Conservation (phyloP, 92 coral and sea anemone species). For the Ricordea florida region DNA sequence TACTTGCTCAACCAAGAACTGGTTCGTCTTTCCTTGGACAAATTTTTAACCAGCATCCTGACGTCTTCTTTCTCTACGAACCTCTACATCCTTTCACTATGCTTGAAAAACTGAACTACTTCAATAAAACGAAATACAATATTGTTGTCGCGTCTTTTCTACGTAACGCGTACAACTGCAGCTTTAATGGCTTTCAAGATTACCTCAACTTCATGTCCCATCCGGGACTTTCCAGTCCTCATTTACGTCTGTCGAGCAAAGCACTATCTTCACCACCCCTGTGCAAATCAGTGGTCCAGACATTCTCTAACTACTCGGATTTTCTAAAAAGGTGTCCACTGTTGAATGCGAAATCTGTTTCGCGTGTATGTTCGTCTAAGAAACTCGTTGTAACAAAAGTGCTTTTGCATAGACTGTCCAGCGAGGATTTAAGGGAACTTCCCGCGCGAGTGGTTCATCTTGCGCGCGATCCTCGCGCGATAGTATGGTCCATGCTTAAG, state of each 20-base stretch:
- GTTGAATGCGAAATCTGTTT: conserved; percentile 29
- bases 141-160: conserved; percentile 48
- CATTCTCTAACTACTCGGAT: background rate
- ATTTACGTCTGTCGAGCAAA: conserved; percentile 65
- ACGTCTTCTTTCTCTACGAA: conserved; percentile 65
- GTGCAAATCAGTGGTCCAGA: conserved; percentile 11
- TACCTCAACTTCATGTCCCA: conserved; percentile 67
- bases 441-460: conserved; percentile 44
- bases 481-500: conserved; percentile 42
- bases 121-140: conserved; percentile 22
- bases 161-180: conserved; percentile 52
- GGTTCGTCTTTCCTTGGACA: conserved; percentile 62
- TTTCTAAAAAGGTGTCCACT: conserved; percentile 29
- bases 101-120: conserved; percentile 49
- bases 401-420: conserved; percentile 33
- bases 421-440: conserved; percentile 8
- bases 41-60: conserved; percentile 71
- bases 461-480: conserved; percentile 73
- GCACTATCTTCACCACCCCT: conserved; percentile 72
- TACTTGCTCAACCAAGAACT: conserved; percentile 40
- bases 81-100: conserved; percentile 62
- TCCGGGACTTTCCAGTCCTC: conserved; percentile 64
- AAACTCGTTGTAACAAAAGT: conserved; percentile 44
- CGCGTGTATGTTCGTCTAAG: conserved; percentile 46
- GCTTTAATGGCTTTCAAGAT: conserved; percentile 58